Percentiles rank a stretch among this genome's conserved stretches.
These are phyloP conservation scores for Dichetophora obliterata DNA, from an alignment of 2,888 invertebrate genomes.

Conservation along the genomic window DNA sequence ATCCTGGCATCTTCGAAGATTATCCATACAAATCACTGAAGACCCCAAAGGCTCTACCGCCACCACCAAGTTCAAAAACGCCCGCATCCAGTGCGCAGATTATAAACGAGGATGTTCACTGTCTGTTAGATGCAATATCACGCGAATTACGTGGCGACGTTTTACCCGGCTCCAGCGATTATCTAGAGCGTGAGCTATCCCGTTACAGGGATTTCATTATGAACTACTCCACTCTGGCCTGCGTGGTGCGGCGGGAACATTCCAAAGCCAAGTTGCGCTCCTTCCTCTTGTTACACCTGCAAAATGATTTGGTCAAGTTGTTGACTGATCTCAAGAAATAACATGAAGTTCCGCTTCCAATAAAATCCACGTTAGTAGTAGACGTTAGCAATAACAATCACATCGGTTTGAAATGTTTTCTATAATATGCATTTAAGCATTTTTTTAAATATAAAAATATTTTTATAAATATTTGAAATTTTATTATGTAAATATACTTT, in stretches of 20 bases:
- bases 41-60: not conserved
- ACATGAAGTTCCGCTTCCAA: not conserved
- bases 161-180: slow-evolving; percentile 47
- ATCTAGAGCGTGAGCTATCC: slow-evolving; percentile 58
- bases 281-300: slow-evolving; percentile 60
- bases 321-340: slow-evolving; percentile 44
- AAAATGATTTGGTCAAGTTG: slow-evolving; percentile 60
- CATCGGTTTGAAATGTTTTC: too few species aligned
- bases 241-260: slow-evolving; percentile 40
- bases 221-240: slow-evolving; percentile 40
- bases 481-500: too few species aligned
- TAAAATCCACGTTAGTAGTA: not conserved
- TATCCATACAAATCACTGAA: not conserved
- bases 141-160: slow-evolving; percentile 58
- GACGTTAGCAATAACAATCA: not conserved
- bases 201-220: slow-evolving; percentile 56
- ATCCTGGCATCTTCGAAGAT: not conserved
- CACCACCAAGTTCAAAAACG: not conserved
- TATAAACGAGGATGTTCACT: slow-evolving; percentile 40
- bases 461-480: too few species aligned
- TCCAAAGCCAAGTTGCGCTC: slow-evolving; percentile 51
- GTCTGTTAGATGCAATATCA: slow-evolving; percentile 52
- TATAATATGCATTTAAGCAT: too few species aligned
- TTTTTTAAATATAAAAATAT: too few species aligned
- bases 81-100: slow-evolving; percentile 16